phyloP scores from a whole-genome alignment of 2,113 vertebrate species.

The Leuciscus idus region DNA sequence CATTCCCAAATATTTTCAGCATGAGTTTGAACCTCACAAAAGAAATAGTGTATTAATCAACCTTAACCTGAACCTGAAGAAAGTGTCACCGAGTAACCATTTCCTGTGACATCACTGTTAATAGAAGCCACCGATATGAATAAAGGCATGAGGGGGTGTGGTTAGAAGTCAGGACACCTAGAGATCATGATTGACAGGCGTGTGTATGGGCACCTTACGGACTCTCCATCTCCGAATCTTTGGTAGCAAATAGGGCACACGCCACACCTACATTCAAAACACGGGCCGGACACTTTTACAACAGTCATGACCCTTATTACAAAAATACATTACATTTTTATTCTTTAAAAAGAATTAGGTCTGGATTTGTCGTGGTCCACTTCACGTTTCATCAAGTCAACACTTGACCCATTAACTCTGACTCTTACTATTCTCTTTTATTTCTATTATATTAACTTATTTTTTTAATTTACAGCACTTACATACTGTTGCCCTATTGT shows the following conservation, averaged over 20 bases:
- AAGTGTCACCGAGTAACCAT: constrained; percentile 6
- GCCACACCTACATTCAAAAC: constrained; percentile 52
- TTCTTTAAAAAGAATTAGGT: not conserved
- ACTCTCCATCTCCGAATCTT: constrained; percentile 50
- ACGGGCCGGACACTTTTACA: constrained; percentile 26
- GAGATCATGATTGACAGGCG: constrained; percentile 15
- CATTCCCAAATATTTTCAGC: not conserved
- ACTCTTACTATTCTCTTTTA: too few relatives aligned
- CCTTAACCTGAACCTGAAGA: constrained; percentile 1
- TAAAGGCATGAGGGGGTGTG: constrained; percentile 13
- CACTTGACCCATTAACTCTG: too few relatives aligned
- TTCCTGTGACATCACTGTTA: constrained; percentile 43
- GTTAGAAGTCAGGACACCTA: constrained; percentile 43
- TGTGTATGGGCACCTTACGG: constrained; percentile 53
- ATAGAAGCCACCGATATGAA: constrained; percentile 41
- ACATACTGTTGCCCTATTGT: too few relatives aligned
- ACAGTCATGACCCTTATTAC: not conserved
- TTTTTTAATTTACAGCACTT: too few relatives aligned
- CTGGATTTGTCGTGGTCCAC: not conserved
- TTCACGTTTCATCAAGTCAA: too few relatives aligned
- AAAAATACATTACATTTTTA: not conserved
- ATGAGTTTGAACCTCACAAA: not conserved
- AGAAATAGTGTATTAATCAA: not conserved
- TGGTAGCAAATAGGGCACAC: constrained; percentile 36
- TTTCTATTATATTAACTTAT: too few relatives aligned